Evolutionary conservation across 2,797 vertebrate species (phyloP), one percentile per base, ranked within the genome.

Genomic region (Tinamus major): DNA sequence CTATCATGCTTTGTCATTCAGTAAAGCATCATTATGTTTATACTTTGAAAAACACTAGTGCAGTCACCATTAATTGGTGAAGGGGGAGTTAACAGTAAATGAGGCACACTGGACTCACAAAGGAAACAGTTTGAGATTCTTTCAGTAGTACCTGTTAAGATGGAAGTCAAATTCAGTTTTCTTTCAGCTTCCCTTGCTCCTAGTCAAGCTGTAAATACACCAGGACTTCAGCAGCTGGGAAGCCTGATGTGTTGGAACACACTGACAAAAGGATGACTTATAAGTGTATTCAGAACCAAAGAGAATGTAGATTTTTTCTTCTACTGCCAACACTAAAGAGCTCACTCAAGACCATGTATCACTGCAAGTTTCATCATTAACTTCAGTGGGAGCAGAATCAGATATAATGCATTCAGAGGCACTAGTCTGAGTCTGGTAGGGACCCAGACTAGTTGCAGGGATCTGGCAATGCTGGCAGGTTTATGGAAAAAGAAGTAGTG

Each of bases 11-110:
- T 62, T 74, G 76, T 92, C 69, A 93, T 41, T 63, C 63, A 29
- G 8, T 33, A 13, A 91, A 94, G 35, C 55, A 70, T 24, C 48
- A 63, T 27, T 29, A 59, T 31, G 42, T 39, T 89, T 86, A 12
- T 10, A 75, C 41, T 88, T 41, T 53, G 69, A 58, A 87, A 78
- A 91, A 86, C 74, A 5, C 41, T 31, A 44, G 21, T 29, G 75
- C 33, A 89, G 58, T 92, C 90, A 94, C 24, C 51, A 12, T 72
- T 70, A 95, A 82, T 93, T 90, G 89, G 70, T 19, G 48, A 12
- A 20, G 48, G 58, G 35, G 92, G 75, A 72, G 72, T 67, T 65
- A 69, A 35, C 39, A 71, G 29, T 15, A 16, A 65, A 61, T 0
- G 4, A 69, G 81, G 92, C 46, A 51, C 53, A 58, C 2, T 67